These are phyloP conservation scores for Amblyopsis hoosieri DNA, from an alignment of 2,797 vertebrate genomes.

Conservation along the genomic window DNA sequence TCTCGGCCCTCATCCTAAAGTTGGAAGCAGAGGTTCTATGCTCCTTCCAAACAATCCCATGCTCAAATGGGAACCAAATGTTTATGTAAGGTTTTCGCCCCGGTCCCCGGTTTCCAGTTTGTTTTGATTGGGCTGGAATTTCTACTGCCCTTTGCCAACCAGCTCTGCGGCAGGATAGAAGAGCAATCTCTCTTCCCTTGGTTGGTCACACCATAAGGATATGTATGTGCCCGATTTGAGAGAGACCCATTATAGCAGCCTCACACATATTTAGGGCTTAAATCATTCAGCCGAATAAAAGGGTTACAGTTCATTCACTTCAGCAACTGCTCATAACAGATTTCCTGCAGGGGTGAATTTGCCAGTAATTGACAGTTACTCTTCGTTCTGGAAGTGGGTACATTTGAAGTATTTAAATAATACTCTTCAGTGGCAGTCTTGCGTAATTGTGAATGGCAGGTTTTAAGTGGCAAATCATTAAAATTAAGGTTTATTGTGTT, in stretches of 20 bases:
- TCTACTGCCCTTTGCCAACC: conserved; percentile 67
- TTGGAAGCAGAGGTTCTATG: conserved; percentile 28
- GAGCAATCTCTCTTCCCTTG: conserved; percentile 44
- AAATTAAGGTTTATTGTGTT: background rate
- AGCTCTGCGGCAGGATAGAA: conserved; percentile 48
- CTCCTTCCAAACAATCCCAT: conserved; percentile 44
- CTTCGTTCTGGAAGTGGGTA: background rate
- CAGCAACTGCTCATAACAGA: background rate
- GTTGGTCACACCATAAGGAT: conserved; percentile 37
- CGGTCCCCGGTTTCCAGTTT: conserved; percentile 63
- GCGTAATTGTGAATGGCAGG: conserved; percentile 11
- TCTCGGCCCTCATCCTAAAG: conserved; percentile 27
- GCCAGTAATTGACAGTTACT: background rate
- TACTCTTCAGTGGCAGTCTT: background rate
- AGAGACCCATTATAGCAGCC: conserved; percentile 31
- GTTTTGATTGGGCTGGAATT: conserved; percentile 75
- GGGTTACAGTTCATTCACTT: background rate
- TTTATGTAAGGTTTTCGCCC: conserved; percentile 76
- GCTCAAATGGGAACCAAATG: conserved; percentile 79
- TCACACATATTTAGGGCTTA: conserved; percentile 7
- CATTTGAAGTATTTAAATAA: background rate
- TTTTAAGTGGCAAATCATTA: conserved; percentile 27
- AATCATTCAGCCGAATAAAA: background rate
- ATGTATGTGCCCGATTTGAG: conserved; percentile 59
- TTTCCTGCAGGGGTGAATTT: conserved; percentile 12